Evolutionary conservation across 2,113 vertebrate species (phyloP), one percentile per base, ranked within the genome.

Genomic region (Eurystomus gularis): DNA sequence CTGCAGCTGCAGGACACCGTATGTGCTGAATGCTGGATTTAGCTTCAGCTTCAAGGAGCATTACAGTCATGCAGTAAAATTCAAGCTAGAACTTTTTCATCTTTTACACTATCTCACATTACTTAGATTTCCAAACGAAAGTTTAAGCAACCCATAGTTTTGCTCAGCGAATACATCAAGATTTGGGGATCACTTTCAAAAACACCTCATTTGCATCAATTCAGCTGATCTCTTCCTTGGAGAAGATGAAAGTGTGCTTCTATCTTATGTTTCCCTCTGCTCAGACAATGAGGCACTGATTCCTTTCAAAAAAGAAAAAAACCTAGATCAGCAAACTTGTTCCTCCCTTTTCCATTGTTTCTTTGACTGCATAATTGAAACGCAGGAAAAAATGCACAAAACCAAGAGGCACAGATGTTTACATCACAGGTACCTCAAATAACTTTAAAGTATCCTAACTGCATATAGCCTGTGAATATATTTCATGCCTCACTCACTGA

Each of bases 401-500:
- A 94, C 94, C 83, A 29, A 83, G 94, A 66, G 71, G 89, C 96
- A 97, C 94, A 97, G 97, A 94, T 97, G 97, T 97, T 98, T 94
- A 88, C 96, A 92, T 97, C 94, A 76, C 94, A 96, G 92, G 92
- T 92, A 82, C 94, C 97, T 95, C 97, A 82, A 94, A 88, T 70
- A 96, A 88, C 96, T 97, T 94, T 89, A 83, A 94, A 97, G 96
- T 92, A 96, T 92, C 97, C 93, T 86, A 86, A 60, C 68, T 68
- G 55, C 76, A 88, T 46, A 49, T 93, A 60, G 89, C 52, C 97
- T 91, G 95, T 96, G 97, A 97, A 96, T 96, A 83, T 57, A 97
- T 97, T 97, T 97, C 96, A 95, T 95, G 97, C 97, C 93, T 93
- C 94, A 88, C 91, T 96, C 93, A 23, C 96, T 68, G 93, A 96